These are phyloP conservation scores for Ashinkailepas kermadecensis DNA, from an alignment of 2,888 invertebrate species.

Conservation along the genomic window DNA sequence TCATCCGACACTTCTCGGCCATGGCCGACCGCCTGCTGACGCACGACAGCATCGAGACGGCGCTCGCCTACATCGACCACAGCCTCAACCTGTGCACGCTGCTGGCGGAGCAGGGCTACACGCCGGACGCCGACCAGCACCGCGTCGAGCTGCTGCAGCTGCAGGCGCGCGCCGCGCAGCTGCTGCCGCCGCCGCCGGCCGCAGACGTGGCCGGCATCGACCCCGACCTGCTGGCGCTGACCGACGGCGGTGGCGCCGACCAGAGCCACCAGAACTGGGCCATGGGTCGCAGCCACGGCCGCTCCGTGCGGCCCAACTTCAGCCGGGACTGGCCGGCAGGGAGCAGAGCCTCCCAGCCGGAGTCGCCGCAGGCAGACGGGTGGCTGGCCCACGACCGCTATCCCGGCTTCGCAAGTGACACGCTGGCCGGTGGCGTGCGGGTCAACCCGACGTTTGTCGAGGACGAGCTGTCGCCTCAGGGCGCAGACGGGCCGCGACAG, in stretches of 20 bases:
- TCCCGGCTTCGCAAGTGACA: background rate
- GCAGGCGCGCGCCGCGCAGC: background rate
- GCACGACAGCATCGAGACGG: background rate
- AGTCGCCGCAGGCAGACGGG: background rate
- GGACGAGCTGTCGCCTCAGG: background rate
- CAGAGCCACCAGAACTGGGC: background rate
- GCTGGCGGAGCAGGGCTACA: background rate
- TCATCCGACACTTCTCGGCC: background rate
- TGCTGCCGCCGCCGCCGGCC: background rate
- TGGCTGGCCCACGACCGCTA: background rate
- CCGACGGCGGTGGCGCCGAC: background rate
- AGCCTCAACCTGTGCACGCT: constrained; percentile 6
- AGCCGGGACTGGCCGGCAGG: background rate
- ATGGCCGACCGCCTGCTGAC: background rate
- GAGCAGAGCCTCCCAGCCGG: background rate
- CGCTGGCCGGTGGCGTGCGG: background rate
- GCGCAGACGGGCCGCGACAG: no score
- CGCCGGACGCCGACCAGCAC: background rate
- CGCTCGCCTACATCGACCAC: background rate
- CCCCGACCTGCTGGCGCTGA: background rate
- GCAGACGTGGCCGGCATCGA: background rate
- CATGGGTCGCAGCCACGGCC: background rate
- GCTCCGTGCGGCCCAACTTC: background rate
- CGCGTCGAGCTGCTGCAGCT: background rate
- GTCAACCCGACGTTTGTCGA: constrained; percentile 2